These are phyloP conservation scores for Platichthys flesus DNA, from an alignment of 2,113 vertebrate genomes.

Conservation along the genomic window DNA sequence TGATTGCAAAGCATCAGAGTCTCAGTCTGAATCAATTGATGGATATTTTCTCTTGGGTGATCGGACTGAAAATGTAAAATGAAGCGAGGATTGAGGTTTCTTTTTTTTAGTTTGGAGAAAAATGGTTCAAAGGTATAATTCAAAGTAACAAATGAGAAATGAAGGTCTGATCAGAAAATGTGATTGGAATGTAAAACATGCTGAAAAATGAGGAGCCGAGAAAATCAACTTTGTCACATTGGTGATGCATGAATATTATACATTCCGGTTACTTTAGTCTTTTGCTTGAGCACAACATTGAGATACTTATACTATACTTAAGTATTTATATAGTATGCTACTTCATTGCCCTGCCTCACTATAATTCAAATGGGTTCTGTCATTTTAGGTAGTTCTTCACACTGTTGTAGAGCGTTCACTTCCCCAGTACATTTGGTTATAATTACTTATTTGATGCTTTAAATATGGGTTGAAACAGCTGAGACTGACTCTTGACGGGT, in stretches of 20 bases:
- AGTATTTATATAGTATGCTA: too few relatives aligned
- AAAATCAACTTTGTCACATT: background rate
- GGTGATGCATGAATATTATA: background rate
- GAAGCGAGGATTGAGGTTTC: constrained; percentile 4
- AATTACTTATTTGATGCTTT: too few relatives aligned
- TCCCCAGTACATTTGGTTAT: too few relatives aligned
- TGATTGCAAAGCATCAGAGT: constrained; percentile 30
- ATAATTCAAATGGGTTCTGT: too few relatives aligned
- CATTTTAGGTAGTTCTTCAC: too few relatives aligned
- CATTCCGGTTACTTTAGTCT: background rate
- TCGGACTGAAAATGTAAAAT: constrained; percentile 40
- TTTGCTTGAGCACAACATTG: background rate
- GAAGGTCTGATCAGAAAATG: constrained; percentile 2
- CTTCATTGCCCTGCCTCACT: too few relatives aligned
- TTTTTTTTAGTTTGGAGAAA: background rate
- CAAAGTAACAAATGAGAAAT: constrained; percentile 4
- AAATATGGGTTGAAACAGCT: too few relatives aligned
- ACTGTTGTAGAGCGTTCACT: too few relatives aligned
- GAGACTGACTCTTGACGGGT: too few relatives aligned
- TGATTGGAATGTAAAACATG: background rate
- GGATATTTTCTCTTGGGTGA: constrained; percentile 40
- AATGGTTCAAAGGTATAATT: constrained; percentile 9
- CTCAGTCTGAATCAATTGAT: constrained; percentile 43
- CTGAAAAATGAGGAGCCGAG: background rate
- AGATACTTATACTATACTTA: background rate